Percentiles rank a stretch among this genome's conserved stretches.
Conservation (phyloP, 2,797 vertebrate genomes). For the Buceros bicornis region DNA sequence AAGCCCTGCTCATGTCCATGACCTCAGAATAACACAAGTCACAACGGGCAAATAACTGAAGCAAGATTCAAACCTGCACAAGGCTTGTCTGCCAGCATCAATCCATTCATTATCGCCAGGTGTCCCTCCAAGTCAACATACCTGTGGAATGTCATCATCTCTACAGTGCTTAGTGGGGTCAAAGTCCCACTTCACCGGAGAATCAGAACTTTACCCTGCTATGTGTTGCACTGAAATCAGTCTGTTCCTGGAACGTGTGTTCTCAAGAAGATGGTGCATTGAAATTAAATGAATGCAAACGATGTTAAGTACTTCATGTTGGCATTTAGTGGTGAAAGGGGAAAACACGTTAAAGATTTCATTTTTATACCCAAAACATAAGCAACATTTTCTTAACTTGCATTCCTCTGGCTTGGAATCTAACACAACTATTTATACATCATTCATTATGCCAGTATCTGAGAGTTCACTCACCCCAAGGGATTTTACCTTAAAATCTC, state of each 20-base stretch:
- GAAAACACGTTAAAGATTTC: not conserved
- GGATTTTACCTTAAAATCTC: not conserved
- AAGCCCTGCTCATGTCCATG: not conserved
- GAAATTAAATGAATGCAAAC: not conserved
- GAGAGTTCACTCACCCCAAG: not conserved
- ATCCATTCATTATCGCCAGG: not conserved
- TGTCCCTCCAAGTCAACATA: not conserved
- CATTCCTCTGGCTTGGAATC: not conserved
- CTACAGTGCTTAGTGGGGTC: not conserved
- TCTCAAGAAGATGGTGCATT: not conserved
- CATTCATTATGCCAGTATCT: not conserved
- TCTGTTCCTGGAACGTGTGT: not conserved
- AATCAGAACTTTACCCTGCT: not conserved
- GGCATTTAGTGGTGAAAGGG: not conserved
- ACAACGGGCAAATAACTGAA: not conserved
- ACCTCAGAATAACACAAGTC: not conserved
- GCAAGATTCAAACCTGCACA: not conserved
- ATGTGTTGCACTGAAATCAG: not conserved
- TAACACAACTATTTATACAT: not conserved
- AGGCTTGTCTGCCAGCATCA: not conserved
- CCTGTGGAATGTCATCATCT: not conserved
- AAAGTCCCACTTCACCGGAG: not conserved
- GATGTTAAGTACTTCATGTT: not conserved
- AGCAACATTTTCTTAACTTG: not conserved
- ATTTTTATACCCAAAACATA: not conserved